A percentile compares a stretch with the other conserved stretches of the same genome.
phyloP scores from a whole-genome alignment of 35 echinoderm and acorn worm genomes.

The Diadema setosum region DNA sequence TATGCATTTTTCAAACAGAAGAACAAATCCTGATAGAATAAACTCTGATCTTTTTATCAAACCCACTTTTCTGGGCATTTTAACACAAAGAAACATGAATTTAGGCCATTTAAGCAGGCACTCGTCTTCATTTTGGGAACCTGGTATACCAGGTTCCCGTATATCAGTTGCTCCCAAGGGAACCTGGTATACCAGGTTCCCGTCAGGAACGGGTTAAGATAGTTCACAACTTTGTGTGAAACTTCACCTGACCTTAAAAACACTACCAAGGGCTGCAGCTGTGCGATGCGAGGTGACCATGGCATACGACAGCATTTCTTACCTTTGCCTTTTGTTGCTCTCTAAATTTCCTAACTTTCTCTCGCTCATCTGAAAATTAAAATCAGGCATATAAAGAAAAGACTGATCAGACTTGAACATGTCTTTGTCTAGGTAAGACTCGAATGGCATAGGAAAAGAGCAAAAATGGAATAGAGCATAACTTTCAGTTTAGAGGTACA shows the following conservation, averaged over 20 bases:
- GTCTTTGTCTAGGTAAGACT: too few species aligned
- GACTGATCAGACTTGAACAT: too few species aligned
- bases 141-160: neutral
- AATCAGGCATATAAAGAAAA: neutral
- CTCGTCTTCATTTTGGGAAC: neutral
- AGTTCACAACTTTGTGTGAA: too few species aligned
- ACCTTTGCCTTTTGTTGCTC: slow-evolving; percentile 9
- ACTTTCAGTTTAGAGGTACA: neutral
- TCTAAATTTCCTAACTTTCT: neutral
- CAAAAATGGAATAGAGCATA: neutral
- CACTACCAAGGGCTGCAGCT: neutral
- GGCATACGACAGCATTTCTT: neutral
- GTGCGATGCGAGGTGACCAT: neutral
- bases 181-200: neutral
- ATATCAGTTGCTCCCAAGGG: neutral
- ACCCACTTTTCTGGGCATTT: too few species aligned
- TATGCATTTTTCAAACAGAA: too few species aligned
- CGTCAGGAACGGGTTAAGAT: too few species aligned
- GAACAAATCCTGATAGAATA: too few species aligned
- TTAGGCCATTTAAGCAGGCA: too few species aligned
- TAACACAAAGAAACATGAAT: too few species aligned
- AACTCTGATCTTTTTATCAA: too few species aligned
- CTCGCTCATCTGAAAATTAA: neutral
- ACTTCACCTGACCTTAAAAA: neutral
- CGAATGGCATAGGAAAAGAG: neutral